Base-by-base conservation (phyloP, 2,888 invertebrate species). In the Prostheceraeus crozeri region DNA sequence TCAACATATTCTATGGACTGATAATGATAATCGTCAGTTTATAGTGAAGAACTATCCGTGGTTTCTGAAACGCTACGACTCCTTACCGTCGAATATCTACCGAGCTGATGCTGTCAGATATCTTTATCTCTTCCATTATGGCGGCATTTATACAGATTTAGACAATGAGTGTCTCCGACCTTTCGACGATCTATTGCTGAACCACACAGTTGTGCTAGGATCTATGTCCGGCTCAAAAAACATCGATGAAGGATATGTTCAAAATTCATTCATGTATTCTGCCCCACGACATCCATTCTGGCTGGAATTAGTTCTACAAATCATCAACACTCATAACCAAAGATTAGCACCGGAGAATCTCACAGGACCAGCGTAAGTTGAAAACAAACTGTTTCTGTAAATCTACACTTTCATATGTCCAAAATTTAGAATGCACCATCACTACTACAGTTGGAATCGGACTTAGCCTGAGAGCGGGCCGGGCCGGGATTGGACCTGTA, bases 121-220 rank as follows among this genome's bases (percentile, higher is more conserved):
- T 19, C 14, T 55, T 19, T 55, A 55, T 21, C 11, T 55, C n/a
- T 55, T 19, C 33, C 55, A 54, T 16, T 55, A 55, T 21, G 55
- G 55, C n/a, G 55, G 55, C n/a, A 35, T 55, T 19, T 55, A 55
- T 21, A 16, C 19, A n/a, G 55, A 55, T 23, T 21, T 55, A 11
- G 55, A 55, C 55, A 16, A 23, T n/a, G 55, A 55, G 52, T 55
- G 55, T 46, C 55, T 55, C 11, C 51, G 48, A 35, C 36, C 35
- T 11, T 55, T 55, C 33, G 19, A 46, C 14, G 35, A 55, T 23
- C 55, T 55, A 14, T 23, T 55, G 16, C 35, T 3, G 10, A 55
- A 55, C 33, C 36, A 35, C 33, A 10, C 11, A 21, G n/a, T 55
- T 14, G 55, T 55, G 11, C 21, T 55, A 16, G 55, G 55, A 19